A percentile compares a stretch with the other conserved stretches of the same genome.
Conservation (phyloP, 2,797 vertebrate genomes). For the Antrozous pallidus region DNA sequence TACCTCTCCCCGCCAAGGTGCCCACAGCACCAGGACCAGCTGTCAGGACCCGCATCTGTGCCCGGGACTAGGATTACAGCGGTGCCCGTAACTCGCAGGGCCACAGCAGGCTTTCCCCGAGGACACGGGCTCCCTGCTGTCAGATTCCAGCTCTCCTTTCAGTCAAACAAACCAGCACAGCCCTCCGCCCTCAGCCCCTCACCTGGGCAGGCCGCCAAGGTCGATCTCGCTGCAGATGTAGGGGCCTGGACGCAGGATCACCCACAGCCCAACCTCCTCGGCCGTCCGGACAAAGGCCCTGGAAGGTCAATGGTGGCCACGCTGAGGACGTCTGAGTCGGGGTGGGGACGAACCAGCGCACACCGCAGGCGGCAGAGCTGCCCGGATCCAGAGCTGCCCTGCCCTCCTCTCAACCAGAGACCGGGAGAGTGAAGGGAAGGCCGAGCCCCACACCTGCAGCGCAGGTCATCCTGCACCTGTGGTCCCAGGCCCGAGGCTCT, state of each 20-base stretch:
- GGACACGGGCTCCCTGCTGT: accelerated
- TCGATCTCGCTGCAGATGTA: constrained; percentile 86
- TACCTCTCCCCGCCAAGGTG: background rate
- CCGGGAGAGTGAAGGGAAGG: background rate
- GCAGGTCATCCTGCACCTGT: background rate
- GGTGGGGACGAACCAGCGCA: accelerated
- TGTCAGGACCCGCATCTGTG: background rate
- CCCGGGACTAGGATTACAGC: background rate
- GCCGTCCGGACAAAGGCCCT: constrained; percentile 91
- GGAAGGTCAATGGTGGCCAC: constrained; percentile 17
- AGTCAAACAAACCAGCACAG: background rate
- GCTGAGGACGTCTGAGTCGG: background rate
- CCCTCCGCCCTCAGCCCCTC: background rate
- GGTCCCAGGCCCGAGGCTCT: background rate
- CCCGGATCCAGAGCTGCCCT: accelerated
- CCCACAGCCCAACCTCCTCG: constrained; percentile 91
- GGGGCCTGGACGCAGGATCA: constrained; percentile 94
- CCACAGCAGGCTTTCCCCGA: accelerated
- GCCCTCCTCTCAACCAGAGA: background rate
- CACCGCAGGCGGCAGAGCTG: accelerated
- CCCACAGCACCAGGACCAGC: too few relatives aligned
- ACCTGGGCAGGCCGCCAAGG: constrained; percentile 93
- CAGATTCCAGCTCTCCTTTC: background rate
- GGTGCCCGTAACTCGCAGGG: too few relatives aligned
- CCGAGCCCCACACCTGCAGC: background rate